phyloP scores from a whole-genome alignment of 2,113 vertebrate genomes.

The Amphiprion percula region DNA sequence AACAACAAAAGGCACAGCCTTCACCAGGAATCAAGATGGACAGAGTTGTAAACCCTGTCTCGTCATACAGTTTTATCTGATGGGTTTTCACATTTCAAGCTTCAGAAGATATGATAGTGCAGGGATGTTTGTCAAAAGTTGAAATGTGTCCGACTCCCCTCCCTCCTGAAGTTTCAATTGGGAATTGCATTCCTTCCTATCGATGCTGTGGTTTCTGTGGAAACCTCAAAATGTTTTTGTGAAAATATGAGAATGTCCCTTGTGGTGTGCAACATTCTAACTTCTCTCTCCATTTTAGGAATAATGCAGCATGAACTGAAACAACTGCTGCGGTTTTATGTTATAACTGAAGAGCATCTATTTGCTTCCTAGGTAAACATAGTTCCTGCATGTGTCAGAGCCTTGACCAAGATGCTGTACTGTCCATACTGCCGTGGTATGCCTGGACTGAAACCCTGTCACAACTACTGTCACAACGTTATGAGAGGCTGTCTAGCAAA shows the following conservation, averaged over 20 bases:
- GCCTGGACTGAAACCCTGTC: constrained; percentile 92
- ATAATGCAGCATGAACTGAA: background rate
- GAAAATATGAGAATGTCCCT: background rate
- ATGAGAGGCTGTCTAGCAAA: constrained; percentile 99
- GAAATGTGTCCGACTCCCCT: constrained; percentile 3
- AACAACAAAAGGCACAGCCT: constrained; percentile 71
- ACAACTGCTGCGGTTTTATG: background rate
- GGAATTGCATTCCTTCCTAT: background rate
- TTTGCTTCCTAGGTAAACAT: constrained; percentile 90
- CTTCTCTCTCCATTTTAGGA: background rate
- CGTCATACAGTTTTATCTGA: constrained; percentile 56
- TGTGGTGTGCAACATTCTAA: background rate
- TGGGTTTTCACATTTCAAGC: constrained; percentile 55
- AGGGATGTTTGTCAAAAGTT: constrained; percentile 44
- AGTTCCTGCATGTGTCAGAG: constrained; percentile 92
- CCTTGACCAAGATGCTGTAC: constrained; percentile 97
- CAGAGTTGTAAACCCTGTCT: constrained; percentile 62
- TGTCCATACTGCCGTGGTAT: constrained; percentile 95
- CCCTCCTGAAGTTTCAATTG: constrained; percentile 5
- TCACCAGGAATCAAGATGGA: constrained; percentile 61
- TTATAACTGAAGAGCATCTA: constrained; percentile 40
- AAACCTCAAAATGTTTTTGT: constrained; percentile 11
- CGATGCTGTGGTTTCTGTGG: constrained; percentile 5
- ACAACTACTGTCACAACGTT: constrained; percentile 98
- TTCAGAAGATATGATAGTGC: constrained; percentile 28